phyloP scores from a whole-genome alignment of 1,140 invertebrate species.

The Drosophila ambigua region DNA sequence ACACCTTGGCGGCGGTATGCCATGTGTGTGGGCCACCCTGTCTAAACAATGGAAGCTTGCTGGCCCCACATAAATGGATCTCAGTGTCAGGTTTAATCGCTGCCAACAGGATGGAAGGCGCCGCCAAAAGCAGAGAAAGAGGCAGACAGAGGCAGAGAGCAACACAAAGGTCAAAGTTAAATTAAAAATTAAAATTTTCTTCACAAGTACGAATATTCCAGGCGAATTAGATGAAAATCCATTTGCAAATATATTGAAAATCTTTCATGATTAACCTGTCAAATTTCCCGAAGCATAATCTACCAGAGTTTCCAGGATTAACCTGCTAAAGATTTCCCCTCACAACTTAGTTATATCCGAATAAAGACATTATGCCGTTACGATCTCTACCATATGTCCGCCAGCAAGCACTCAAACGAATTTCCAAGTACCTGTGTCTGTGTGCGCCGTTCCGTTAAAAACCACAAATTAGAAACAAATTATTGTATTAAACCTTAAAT shows the following conservation, averaged over 20 bases:
- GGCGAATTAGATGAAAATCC: too few relatives aligned
- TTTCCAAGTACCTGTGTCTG: constrained; percentile 31
- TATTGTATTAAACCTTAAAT: constrained; percentile 49
- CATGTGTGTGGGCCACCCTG: constrained; percentile 38
- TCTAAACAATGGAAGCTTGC: constrained; percentile 43
- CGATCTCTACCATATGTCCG: constrained; percentile 33
- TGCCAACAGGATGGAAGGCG: constrained; percentile 26
- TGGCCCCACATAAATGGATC: constrained; percentile 36
- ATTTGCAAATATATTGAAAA: too few relatives aligned
- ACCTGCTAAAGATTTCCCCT: neutral
- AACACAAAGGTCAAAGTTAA: neutral
- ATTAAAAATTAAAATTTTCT: too few relatives aligned
- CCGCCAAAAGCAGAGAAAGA: constrained; percentile 18
- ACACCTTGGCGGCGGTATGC: constrained; percentile 57
- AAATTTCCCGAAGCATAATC: too few relatives aligned
- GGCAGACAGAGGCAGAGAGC: neutral
- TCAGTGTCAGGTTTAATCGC: constrained; percentile 48
- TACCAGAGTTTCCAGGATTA: too few relatives aligned
- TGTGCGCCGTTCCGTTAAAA: constrained; percentile 35
- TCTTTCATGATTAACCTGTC: too few relatives aligned
- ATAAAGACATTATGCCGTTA: constrained; percentile 29
- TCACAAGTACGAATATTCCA: too few relatives aligned
- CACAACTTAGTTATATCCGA: constrained; percentile 24
- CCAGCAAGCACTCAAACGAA: constrained; percentile 30
- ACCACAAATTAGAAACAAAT: constrained; percentile 68